phyloP scores from a whole-genome alignment of 2,113 vertebrate species.

The Colius striatus region DNA sequence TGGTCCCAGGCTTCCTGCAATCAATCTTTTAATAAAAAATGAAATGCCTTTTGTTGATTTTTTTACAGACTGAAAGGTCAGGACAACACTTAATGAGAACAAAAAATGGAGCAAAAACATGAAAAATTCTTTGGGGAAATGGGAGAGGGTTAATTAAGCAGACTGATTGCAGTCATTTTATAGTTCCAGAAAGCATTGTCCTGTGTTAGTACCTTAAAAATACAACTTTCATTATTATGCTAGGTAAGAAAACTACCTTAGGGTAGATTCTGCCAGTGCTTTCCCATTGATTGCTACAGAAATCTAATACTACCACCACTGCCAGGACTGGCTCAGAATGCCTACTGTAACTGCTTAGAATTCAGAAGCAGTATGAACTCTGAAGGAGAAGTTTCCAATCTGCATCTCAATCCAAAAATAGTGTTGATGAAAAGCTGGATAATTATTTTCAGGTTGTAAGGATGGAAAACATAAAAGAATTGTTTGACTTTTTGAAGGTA shows the following conservation, averaged over 20 bases:
- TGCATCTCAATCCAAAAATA: not conserved
- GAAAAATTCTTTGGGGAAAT: not conserved
- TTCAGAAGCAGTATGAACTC: constrained; percentile 5
- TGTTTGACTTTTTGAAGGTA: not conserved
- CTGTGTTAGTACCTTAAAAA: not conserved
- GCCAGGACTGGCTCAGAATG: not conserved
- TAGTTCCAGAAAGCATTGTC: not conserved
- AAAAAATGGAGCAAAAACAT: constrained; percentile 8
- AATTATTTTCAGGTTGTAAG: not conserved
- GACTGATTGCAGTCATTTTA: constrained; percentile 1
- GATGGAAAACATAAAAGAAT: not conserved
- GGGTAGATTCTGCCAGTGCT: constrained; percentile 10
- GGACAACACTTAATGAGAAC: constrained; percentile 39
- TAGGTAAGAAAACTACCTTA: constrained; percentile 2
- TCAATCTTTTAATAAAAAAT: constrained; percentile 65
- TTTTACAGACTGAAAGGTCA: constrained; percentile 57
- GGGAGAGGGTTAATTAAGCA: constrained; percentile 29
- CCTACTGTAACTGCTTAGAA: constrained; percentile 18
- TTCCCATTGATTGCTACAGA: constrained; percentile 38
- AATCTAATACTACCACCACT: constrained; percentile 2
- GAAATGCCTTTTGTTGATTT: constrained; percentile 46
- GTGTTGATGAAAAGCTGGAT: not conserved
- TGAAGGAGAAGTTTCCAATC: not conserved
- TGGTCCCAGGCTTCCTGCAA: not conserved
- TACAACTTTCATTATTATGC: constrained; percentile 15